Evolutionary conservation across 2,113 vertebrate genomes (phyloP).

Genomic region (Machaerirhynchus nigripectus): DNA sequence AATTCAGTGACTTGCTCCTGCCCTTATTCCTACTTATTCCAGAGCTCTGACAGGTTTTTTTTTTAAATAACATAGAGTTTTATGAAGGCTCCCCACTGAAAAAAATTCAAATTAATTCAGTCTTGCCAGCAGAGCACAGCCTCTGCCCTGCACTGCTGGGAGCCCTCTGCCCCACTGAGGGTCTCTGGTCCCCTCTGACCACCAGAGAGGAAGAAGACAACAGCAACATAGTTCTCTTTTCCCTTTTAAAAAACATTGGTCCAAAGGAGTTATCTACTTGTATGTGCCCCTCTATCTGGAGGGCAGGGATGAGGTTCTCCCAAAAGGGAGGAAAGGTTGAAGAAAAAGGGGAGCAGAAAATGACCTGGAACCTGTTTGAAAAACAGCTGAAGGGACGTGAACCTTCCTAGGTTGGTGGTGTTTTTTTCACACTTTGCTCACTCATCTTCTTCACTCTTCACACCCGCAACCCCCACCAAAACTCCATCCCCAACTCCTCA

Average conservation of each 20-base stretch:
- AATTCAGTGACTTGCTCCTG: neutral
- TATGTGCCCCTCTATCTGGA: neutral
- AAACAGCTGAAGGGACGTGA: neutral
- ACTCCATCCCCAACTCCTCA: neutral
- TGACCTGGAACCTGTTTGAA: neutral
- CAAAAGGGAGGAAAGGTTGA: neutral
- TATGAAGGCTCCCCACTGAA: neutral
- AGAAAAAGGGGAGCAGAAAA: neutral
- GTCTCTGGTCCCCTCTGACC: neutral
- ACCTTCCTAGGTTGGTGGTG: neutral
- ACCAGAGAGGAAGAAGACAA: fast-evolving
- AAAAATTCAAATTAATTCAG: neutral
- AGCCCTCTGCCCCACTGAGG: neutral
- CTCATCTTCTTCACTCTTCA: neutral
- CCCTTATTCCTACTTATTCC: neutral
- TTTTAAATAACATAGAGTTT: neutral
- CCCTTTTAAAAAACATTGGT: neutral
- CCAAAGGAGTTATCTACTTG: neutral
- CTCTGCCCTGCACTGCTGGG: neutral
- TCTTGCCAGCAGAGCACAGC: neutral
- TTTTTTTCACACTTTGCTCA: neutral
- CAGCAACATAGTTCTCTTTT: neutral
- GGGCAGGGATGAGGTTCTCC: neutral
- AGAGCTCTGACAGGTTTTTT: neutral
- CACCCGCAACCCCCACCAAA: neutral